These are phyloP conservation scores for Pheucticus melanocephalus DNA, from an alignment of 2,113 vertebrate genomes.

Conservation along the genomic window DNA sequence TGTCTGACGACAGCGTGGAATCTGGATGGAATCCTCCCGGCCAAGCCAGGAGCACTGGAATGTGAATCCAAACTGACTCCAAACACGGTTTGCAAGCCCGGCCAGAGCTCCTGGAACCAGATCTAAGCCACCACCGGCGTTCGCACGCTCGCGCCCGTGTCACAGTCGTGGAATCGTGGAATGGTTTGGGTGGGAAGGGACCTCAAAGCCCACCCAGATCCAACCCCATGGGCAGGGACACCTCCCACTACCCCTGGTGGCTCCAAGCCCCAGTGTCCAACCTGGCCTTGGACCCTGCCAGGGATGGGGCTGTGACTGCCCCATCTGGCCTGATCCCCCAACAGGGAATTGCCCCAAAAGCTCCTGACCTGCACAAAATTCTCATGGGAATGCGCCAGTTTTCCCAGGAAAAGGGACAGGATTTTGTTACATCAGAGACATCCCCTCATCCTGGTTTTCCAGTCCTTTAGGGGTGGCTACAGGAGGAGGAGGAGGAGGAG, in stretches of 20 bases:
- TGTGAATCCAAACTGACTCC: background rate
- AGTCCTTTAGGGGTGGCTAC: background rate
- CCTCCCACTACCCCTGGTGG: rapidly evolving
- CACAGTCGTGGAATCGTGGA: rapidly evolving
- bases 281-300: background rate
- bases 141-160: background rate
- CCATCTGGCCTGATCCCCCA: background rate
- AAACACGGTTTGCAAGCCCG: background rate
- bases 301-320: background rate
- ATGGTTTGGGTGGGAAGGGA: background rate
- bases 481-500: background rate
- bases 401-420: background rate
- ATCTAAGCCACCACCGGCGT: background rate
- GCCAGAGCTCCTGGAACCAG: background rate
- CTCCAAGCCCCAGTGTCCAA: background rate
- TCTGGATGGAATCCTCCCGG: background rate
- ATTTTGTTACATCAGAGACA: rapidly evolving
- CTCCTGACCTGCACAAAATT: background rate
- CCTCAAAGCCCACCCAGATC: background rate
- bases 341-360: background rate
- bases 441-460: background rate
- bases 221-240: background rate
- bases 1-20: background rate
- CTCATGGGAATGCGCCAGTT: rapidly evolving
- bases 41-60: background rate